A percentile compares a stretch with the other conserved stretches of the same genome.
Conservation (phyloP, 1,140 invertebrate genomes). For the Pseudachorutes palmiensis region DNA sequence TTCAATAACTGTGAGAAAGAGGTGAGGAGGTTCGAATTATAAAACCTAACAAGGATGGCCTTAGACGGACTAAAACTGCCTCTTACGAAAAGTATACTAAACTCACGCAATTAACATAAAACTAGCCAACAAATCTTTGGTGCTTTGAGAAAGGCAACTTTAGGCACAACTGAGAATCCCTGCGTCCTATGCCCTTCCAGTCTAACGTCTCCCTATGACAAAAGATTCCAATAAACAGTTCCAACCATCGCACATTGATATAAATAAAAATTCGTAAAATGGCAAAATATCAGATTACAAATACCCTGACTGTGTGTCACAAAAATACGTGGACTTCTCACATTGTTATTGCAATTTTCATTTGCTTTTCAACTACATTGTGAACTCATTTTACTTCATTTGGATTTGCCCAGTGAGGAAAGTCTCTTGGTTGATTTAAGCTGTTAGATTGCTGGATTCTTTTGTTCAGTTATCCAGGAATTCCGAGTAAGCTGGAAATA, state of each 20-base stretch:
- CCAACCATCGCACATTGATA: background rate
- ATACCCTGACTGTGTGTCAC: too few species aligned
- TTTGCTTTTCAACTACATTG: too few species aligned
- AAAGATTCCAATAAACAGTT: background rate
- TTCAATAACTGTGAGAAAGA: background rate
- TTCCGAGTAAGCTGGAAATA: background rate
- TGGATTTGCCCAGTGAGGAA: background rate
- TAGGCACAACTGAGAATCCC: background rate
- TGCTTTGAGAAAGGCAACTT: background rate
- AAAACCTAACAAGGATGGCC: slow-evolving; percentile 6
- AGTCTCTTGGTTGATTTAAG: background rate
- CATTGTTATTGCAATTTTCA: too few species aligned
- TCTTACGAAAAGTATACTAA: slow-evolving; percentile 6
- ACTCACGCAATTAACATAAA: background rate
- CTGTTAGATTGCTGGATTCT: background rate
- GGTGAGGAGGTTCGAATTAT: background rate
- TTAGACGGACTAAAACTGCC: background rate
- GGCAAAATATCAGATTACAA: background rate
- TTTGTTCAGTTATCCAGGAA: slow-evolving; percentile 4
- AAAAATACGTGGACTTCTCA: too few species aligned
- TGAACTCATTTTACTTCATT: too few species aligned
- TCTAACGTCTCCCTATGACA: background rate
- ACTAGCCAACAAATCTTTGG: background rate
- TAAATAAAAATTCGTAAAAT: background rate
- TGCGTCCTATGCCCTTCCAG: background rate